These are phyloP conservation scores for Dasysyrphus tricinctus DNA, from an alignment of 2,888 invertebrate species.

Conservation along the genomic window DNA sequence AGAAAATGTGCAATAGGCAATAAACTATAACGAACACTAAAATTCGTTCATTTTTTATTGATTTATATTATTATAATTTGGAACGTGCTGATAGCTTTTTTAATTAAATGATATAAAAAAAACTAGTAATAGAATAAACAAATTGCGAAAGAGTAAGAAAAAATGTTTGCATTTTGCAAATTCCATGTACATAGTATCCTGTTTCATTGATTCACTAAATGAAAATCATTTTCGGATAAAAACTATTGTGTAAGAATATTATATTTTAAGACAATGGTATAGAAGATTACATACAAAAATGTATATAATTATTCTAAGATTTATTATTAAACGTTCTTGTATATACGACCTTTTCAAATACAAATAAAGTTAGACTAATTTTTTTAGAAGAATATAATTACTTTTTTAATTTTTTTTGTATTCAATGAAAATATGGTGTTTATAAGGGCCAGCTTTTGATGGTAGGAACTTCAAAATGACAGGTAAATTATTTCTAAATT, in stretches of 20 bases:
- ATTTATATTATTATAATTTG: conserved; percentile 44
- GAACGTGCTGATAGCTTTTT: conserved; percentile 74
- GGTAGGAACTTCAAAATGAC: background rate
- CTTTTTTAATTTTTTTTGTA: conserved; percentile 32
- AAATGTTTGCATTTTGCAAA: conserved; percentile 72
- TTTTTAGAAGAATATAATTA: conserved; percentile 73
- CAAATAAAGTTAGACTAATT: conserved; percentile 76
- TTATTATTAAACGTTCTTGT: conserved; percentile 74
- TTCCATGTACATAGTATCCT: conserved; percentile 74
- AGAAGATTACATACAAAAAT: conserved; percentile 55
- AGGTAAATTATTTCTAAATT: conserved; percentile 42
- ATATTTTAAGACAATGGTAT: background rate
- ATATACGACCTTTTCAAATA: conserved; percentile 73
- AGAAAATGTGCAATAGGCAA: conserved; percentile 75
- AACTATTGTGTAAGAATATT: conserved; percentile 64
- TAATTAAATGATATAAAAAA: conserved; percentile 66
- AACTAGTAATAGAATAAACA: conserved; percentile 63
- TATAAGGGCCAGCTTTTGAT: background rate
- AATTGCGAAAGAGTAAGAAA: conserved; percentile 50
- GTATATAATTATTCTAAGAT: conserved; percentile 61
- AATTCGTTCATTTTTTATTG: conserved; percentile 68
- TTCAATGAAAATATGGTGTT: conserved; percentile 1
- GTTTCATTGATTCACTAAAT: conserved; percentile 76
- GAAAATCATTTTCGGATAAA: conserved; percentile 72
- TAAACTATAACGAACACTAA: conserved; percentile 71